Base-by-base conservation (phyloP, 2,797 vertebrate species). In the Fistularia commersonii region DNA sequence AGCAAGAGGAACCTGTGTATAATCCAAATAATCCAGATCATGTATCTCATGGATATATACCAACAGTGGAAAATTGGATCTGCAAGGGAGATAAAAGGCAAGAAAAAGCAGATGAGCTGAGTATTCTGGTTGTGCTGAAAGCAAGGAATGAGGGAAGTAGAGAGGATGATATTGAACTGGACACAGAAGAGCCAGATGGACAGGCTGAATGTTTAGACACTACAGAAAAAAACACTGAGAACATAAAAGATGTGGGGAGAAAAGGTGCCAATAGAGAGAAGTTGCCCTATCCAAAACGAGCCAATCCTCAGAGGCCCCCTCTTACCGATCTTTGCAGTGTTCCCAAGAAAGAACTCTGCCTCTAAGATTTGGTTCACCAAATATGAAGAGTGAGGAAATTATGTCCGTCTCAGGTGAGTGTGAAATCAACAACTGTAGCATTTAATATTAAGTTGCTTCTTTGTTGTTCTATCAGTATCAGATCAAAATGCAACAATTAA, bases 321-420 rank as follows among this genome's bases (percentile, higher is more conserved):
- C 65, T 89, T 53, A 86, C 88, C 6, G 88, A 89, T 69, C 86
- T 88, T 23, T 87, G 87, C 51, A 90, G 85, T 23, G 90, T 91
- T 64, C 83, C 88, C 51, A 92, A 91, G 74, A 88, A 88, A 74
- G 89, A 90, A 66, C 79, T 7, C 74, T 91, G 51, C 86, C 89
- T 4, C 64, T 69, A 41, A 71, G 64, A 61, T 83, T 83, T 60
- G 64, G 70, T 36, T 60, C 80, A 65, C 63, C 71, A 3, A 67
- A 77, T 12, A 45, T 56, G 38, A 86, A 87, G 66, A 87, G 88
- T 5, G 87, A 88, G 31, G 88, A 90, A 41, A 68, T 56, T 48
- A 69, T 74, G 34, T 71, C 74, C 23, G 62, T 77, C 64, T 79
- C 88, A 77, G 89, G 88, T 89, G 36, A 48, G 81, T 75, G 11